Percentiles rank a stretch among this genome's conserved stretches.
phyloP scores from a whole-genome alignment of 2,113 vertebrate genomes.

The Cyprinodon brontotheroides region DNA sequence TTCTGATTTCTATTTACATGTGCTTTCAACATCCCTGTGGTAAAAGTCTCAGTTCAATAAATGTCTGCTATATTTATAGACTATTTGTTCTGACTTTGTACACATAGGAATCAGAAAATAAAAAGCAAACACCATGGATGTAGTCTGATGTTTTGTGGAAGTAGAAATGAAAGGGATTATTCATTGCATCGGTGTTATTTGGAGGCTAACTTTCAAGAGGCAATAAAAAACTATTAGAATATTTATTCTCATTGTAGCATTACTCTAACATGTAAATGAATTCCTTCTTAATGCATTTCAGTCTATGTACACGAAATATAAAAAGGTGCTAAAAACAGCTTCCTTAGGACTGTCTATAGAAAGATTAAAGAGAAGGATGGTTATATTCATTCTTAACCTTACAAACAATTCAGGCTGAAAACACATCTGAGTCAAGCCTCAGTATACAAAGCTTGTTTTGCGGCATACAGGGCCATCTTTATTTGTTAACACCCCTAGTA shows the following conservation, averaged over 20 bases:
- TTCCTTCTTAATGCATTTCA: neutral
- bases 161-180: no score
- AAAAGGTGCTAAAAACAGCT: neutral
- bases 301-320: neutral
- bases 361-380: neutral
- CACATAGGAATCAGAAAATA: neutral
- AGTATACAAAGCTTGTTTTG: neutral
- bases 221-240: neutral
- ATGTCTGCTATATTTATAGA: neutral
- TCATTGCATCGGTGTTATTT: neutral
- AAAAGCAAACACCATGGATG: no score
- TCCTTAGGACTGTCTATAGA: neutral
- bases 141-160: no score
- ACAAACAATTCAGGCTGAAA: neutral
- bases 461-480: neutral
- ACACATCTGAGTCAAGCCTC: neutral
- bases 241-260: neutral
- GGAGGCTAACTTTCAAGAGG: neutral
- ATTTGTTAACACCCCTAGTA: no score
- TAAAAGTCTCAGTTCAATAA: constrained; percentile 21
- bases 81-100: neutral
- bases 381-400: neutral
- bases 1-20: neutral
- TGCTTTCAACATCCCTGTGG: neutral
- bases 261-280: neutral